phyloP scores from a whole-genome alignment of 2,797 vertebrate species.

The Siniperca undulata region DNA sequence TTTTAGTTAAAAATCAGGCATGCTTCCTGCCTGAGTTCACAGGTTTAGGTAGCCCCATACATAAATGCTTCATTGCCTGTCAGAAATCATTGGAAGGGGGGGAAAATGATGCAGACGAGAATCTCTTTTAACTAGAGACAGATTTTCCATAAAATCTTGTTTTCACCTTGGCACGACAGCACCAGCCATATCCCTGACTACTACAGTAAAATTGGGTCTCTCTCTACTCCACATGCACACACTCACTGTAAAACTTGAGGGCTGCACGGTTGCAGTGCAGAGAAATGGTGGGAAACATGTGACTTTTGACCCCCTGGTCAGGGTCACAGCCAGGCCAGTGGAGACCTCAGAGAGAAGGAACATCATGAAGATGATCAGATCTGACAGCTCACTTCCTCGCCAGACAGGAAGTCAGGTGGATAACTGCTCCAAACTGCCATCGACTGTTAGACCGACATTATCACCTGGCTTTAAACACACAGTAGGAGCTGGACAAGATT shows the following conservation, averaged over 20 bases:
- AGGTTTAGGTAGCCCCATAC: constrained; percentile 58
- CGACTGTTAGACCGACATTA: constrained; percentile 43
- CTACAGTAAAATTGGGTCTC: constrained; percentile 61
- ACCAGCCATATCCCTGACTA: constrained; percentile 42
- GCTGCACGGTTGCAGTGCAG: constrained; percentile 25
- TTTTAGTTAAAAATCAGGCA: constrained; percentile 33
- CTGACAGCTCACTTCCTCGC: constrained; percentile 69
- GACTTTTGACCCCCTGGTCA: constrained; percentile 64
- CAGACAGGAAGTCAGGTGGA: constrained; percentile 73
- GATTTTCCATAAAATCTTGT: constrained; percentile 74
- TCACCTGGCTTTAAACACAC: constrained; percentile 66
- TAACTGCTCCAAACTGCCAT: constrained; percentile 53
- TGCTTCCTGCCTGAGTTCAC: constrained; percentile 56
- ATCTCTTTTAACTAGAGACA: constrained; percentile 70
- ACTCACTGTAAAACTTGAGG: constrained; percentile 67
- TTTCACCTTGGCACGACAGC: constrained; percentile 62
- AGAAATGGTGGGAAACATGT: constrained; percentile 72
- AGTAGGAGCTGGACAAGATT: constrained; percentile 61
- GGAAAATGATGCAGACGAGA: constrained; percentile 27
- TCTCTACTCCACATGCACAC: constrained; percentile 50
- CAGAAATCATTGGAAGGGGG: constrained; percentile 42
- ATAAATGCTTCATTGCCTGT: constrained; percentile 60
- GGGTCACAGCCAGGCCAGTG: constrained; percentile 58
- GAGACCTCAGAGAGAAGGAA: constrained; percentile 63
- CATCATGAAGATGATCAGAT: constrained; percentile 59